phyloP scores from a whole-genome alignment of 2,888 invertebrate genomes.

The Pimpla rufipes region DNA sequence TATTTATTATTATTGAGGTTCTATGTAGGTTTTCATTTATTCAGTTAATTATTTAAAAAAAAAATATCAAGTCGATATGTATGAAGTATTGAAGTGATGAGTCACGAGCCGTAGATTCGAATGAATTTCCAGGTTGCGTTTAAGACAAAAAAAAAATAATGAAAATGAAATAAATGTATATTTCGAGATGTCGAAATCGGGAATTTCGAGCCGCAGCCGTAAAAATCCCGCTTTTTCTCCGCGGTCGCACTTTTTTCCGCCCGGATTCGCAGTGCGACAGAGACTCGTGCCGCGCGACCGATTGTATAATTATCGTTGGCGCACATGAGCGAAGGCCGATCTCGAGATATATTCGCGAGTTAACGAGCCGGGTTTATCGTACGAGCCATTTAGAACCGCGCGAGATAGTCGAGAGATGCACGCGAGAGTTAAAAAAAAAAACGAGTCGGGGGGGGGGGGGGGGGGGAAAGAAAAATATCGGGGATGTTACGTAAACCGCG shows the following conservation, averaged over 20 bases:
- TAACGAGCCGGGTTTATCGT: slow-evolving; percentile 48
- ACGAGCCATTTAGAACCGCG: slow-evolving; percentile 35
- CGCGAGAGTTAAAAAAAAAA: slow-evolving; percentile 32
- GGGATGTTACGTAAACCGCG: slow-evolving; percentile 83
- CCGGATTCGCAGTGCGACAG: slow-evolving; percentile 20
- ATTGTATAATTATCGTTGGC: slow-evolving; percentile 43
- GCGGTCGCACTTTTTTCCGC: slow-evolving; percentile 24
- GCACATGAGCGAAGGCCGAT: slow-evolving; percentile 36
- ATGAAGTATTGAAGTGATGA: too few relatives aligned
- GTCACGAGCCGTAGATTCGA: too few relatives aligned
- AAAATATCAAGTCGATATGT: too few relatives aligned
- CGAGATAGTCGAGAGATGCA: slow-evolving; percentile 45
- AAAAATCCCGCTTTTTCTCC: slow-evolving; percentile 7
- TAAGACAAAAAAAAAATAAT: background rate
- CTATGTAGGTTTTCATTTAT: too few relatives aligned
- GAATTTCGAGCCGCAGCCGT: background rate
- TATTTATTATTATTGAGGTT: too few relatives aligned
- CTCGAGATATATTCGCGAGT: slow-evolving; percentile 52
- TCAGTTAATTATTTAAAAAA: too few relatives aligned
- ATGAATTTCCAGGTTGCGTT: too few relatives aligned
- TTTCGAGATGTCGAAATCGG: background rate
- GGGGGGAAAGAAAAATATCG: slow-evolving; percentile 52
- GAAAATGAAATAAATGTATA: background rate
- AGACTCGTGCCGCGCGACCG: slow-evolving; percentile 19
- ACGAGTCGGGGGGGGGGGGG: background rate